These are phyloP conservation scores for Porites lutea DNA, from an alignment of 64 coral and sea anemone genomes.

Conservation along the genomic window DNA sequence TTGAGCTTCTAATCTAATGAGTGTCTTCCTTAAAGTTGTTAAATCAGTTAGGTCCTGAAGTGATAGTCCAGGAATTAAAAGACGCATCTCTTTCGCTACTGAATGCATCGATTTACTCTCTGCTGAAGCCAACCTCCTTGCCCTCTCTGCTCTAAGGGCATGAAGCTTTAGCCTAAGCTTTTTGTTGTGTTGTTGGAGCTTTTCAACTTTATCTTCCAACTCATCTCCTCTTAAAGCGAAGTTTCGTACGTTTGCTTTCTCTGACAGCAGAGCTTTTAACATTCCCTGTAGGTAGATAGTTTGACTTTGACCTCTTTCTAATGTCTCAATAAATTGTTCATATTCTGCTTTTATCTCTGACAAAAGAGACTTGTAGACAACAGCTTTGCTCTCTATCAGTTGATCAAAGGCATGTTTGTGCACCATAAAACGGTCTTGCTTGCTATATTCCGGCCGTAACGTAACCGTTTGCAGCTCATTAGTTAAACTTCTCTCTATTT, in stretches of 20 bases:
- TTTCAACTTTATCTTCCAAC: conserved; percentile 81
- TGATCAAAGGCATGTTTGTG: conserved; percentile 94
- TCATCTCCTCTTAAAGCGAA: conserved; percentile 86
- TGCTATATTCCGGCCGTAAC: conserved; percentile 40
- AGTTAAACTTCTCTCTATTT: conserved; percentile 57
- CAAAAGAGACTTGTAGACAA: conserved; percentile 79
- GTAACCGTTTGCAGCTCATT: conserved; percentile 58
- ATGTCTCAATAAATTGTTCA: conserved; percentile 76
- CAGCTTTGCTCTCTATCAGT: conserved; percentile 81
- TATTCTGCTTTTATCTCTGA: conserved; percentile 94
- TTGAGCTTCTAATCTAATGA: conserved; percentile 71
- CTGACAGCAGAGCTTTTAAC: conserved; percentile 83
- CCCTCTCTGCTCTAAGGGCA: conserved; percentile 30
- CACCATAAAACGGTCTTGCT: conserved; percentile 74
- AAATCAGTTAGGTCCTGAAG: conserved; percentile 88
- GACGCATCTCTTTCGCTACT: conserved; percentile 51
- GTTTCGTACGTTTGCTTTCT: conserved; percentile 79
- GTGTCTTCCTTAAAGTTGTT: conserved; percentile 56
- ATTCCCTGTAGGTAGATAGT: conserved; percentile 83
- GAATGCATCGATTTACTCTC: conserved; percentile 66
- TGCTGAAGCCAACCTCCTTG: conserved; percentile 28
- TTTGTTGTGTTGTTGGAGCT: conserved; percentile 67
- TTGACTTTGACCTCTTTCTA: conserved; percentile 91
- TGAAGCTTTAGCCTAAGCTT: conserved; percentile 68
- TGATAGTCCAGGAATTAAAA: conserved; percentile 82